phyloP scores from a whole-genome alignment of 2,113 vertebrate species.

The Raja brachyura region DNA sequence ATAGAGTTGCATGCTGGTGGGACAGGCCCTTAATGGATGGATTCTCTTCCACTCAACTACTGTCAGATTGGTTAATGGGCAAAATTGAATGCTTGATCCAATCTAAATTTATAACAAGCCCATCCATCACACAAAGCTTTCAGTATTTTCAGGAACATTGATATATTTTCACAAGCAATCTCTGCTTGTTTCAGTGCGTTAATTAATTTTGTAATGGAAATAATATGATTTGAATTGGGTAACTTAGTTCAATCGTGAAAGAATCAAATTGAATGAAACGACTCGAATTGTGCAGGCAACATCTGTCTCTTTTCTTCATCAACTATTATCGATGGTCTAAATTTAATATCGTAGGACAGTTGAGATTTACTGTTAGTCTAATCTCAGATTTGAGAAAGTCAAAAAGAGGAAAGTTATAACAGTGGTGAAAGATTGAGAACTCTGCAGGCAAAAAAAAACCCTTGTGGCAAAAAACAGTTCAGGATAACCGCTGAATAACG shows the following conservation, averaged over 20 bases:
- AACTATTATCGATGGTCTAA: background rate
- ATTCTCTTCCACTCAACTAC: background rate
- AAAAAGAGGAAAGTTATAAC: background rate
- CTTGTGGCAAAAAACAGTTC: background rate
- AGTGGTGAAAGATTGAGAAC: background rate
- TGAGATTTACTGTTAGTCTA: background rate
- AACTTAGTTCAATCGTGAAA: background rate
- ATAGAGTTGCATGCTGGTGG: too few relatives aligned
- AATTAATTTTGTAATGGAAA: background rate
- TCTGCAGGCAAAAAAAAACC: background rate
- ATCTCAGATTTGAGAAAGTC: background rate
- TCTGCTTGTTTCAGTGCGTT: background rate
- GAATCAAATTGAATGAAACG: background rate
- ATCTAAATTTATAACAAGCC: too few relatives aligned
- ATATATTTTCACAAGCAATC: too few relatives aligned
- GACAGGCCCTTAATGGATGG: too few relatives aligned
- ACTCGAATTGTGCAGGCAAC: background rate
- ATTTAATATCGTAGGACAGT: background rate
- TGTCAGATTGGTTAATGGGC: background rate
- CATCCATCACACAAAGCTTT: too few relatives aligned
- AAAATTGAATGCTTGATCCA: background rate
- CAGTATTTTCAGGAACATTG: too few relatives aligned
- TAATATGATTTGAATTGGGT: background rate
- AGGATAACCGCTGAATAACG: background rate
- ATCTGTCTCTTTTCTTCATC: background rate